Evolutionary conservation across 2,888 invertebrate genomes (phyloP).

Genomic region (Ptilodon capucinus): DNA sequence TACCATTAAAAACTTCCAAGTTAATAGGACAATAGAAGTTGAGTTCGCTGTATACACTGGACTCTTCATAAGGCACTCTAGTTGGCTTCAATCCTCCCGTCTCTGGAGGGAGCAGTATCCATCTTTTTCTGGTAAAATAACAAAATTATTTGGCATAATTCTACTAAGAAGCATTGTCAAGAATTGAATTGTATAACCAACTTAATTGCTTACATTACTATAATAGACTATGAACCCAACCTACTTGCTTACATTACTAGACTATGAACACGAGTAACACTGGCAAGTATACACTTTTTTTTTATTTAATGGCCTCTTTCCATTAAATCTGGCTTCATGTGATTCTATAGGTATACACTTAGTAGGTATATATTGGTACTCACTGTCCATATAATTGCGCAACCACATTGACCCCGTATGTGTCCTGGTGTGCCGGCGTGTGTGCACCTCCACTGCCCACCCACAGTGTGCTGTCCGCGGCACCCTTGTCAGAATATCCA

Average conservation of each 20-base stretch:
- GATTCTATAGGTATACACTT: not conserved
- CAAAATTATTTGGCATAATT: too few species aligned
- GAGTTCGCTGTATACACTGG: slow-evolving; percentile 93
- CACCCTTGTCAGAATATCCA: slow-evolving; percentile 86
- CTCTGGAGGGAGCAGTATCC: slow-evolving; percentile 95
- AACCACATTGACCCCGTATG: slow-evolving; percentile 96
- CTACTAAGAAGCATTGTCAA: too few species aligned
- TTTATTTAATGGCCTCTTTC: too few species aligned
- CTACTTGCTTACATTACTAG: too few species aligned
- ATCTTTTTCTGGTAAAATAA: slow-evolving; percentile 87
- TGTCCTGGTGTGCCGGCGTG: slow-evolving; percentile 97
- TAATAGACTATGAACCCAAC: too few species aligned
- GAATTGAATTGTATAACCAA: too few species aligned
- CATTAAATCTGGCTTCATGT: not conserved
- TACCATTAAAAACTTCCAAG: slow-evolving; percentile 75
- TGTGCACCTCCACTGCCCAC: slow-evolving; percentile 93
- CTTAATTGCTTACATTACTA: too few species aligned
- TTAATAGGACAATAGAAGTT: slow-evolving; percentile 88
- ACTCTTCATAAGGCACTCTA: slow-evolving; percentile 97
- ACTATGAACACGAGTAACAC: too few species aligned
- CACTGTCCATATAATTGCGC: slow-evolving; percentile 94
- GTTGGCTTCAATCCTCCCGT: slow-evolving; percentile 88
- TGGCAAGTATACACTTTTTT: too few species aligned
- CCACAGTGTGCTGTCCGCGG: slow-evolving; percentile 92
- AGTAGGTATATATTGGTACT: slow-evolving; percentile 2